Percentiles rank a stretch among this genome's conserved stretches.
phyloP scores from a whole-genome alignment of 2,113 vertebrate genomes.

The Petroica traversi region DNA sequence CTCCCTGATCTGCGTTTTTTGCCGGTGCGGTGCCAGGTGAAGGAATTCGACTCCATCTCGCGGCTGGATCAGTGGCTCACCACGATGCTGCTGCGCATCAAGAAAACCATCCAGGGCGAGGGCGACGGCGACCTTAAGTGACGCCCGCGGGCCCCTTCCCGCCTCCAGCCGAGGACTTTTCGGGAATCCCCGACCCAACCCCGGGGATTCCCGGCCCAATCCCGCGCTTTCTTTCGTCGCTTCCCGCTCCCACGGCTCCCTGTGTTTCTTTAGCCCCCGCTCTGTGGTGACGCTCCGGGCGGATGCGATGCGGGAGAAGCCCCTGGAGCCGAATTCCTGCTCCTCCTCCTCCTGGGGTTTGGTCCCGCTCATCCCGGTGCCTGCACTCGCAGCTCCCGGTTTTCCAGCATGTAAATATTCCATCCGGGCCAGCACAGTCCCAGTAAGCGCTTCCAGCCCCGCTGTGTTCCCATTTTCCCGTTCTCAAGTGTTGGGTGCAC shows the following conservation, averaged over 20 bases:
- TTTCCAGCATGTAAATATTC: background rate
- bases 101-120: conserved; percentile 29
- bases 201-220: background rate
- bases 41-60: conserved; percentile 2
- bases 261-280: background rate
- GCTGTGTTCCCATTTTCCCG: background rate
- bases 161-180: background rate
- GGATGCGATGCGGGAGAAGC: background rate
- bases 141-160: background rate
- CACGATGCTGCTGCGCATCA: conserved; percentile 32
- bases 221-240: background rate
- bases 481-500: background rate
- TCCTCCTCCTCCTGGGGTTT: background rate
- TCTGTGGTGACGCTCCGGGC: background rate
- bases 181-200: background rate
- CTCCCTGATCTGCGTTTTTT: background rate
- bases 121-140: conserved; percentile 11
- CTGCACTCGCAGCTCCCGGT: background rate
- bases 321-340: background rate
- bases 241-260: background rate
- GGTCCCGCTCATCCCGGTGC: background rate
- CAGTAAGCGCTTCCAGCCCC: background rate
- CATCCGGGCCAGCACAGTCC: background rate
- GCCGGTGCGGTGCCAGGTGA: background rate
- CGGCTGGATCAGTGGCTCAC: conserved; percentile 29